Percentiles rank a stretch among this genome's conserved stretches.
These are phyloP conservation scores for Apostichopus parvimensis DNA, from an alignment of 35 echinoderm and acorn worm genomes.

Conservation along the genomic window DNA sequence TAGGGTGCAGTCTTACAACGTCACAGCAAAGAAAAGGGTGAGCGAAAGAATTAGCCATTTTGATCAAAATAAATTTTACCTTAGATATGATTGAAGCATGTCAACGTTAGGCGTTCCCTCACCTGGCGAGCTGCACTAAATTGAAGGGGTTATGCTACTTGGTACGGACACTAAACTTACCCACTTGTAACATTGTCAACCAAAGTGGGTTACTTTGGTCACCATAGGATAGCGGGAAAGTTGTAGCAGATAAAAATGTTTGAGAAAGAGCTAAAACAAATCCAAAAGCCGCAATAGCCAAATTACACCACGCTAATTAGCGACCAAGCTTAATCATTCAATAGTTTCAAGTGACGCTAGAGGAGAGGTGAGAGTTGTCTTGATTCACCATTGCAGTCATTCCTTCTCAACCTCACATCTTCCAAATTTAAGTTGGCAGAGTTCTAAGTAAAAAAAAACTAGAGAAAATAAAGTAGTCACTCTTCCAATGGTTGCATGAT, in stretches of 20 bases:
- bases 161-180: not conserved
- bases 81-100: not conserved
- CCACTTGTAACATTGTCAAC: not conserved
- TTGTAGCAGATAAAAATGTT: no score
- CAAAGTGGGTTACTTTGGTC: not conserved
- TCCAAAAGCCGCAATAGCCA: not conserved
- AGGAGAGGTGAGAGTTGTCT: no score
- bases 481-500: no score
- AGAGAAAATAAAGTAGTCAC: no score
- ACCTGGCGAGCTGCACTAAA: no score
- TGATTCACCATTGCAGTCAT: no score
- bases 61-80: not conserved
- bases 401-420: no score
- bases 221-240: not conserved
- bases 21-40: not conserved
- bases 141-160: no score
- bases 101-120: no score
- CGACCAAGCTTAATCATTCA: not conserved
- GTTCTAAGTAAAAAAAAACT: no score
- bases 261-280: not conserved
- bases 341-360: not conserved
- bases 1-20: no score
- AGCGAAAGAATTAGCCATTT: not conserved
- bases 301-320: not conserved
- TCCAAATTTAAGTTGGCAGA: no score